phyloP scores from a whole-genome alignment of 2,797 vertebrate genomes.

The Sandelia bainsii region DNA sequence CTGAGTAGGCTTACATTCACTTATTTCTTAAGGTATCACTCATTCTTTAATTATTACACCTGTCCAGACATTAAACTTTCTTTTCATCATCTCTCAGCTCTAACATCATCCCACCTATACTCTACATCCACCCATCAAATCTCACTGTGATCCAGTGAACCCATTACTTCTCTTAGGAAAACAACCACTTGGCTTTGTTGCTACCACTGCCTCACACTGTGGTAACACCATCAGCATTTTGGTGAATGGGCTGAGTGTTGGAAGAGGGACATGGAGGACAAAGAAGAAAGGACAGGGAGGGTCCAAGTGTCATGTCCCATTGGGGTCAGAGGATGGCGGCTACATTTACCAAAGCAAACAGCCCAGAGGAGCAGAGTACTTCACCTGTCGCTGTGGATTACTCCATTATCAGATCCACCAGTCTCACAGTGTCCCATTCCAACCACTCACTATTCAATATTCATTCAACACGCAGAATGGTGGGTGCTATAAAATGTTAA shows the following conservation, averaged over 20 bases:
- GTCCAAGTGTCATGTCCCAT: conserved; percentile 80
- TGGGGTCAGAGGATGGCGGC: conserved; percentile 75
- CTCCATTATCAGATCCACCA: conserved; percentile 70
- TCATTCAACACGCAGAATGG: conserved; percentile 59
- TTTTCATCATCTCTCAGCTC: conserved; percentile 41
- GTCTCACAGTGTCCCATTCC: conserved; percentile 57
- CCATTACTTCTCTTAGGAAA: conserved; percentile 27
- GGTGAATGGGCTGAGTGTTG: conserved; percentile 6
- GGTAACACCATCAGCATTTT: conserved; percentile 15
- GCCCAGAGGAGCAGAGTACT: conserved; percentile 76
- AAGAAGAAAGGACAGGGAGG: conserved; percentile 55
- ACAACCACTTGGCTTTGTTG: conserved; percentile 20
- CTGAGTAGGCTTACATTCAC: conserved; percentile 44
- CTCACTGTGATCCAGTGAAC: conserved; percentile 22
- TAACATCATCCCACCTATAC: conserved; percentile 25
- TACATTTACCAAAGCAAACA: conserved; percentile 82
- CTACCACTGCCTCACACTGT: conserved; percentile 4
- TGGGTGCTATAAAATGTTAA: conserved; percentile 63
- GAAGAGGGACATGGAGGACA: conserved; percentile 26
- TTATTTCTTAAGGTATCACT: conserved; percentile 52
- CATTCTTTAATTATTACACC: conserved; percentile 51
- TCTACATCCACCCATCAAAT: conserved; percentile 34
- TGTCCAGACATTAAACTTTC: too few relatives aligned
- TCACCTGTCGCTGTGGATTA: conserved; percentile 79
- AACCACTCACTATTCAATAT: conserved; percentile 73